phyloP scores from a whole-genome alignment of 2,797 vertebrate genomes.

The Gambusia yucatana region DNA sequence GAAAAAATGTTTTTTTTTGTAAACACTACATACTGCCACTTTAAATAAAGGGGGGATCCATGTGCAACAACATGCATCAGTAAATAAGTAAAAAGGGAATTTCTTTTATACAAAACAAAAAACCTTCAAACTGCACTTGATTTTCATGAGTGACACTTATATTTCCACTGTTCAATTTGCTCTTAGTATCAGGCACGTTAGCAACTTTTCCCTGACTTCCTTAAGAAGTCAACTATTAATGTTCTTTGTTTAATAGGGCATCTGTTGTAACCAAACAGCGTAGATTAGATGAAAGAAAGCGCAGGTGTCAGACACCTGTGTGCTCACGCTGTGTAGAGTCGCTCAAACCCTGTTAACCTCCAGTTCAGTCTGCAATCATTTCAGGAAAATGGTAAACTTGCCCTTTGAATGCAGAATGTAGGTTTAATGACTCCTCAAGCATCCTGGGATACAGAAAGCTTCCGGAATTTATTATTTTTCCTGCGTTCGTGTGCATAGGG shows the following conservation, averaged over 20 bases:
- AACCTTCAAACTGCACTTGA: not conserved
- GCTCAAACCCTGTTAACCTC: slow-evolving; percentile 38
- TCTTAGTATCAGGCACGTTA: slow-evolving; percentile 8
- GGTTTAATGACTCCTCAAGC: slow-evolving; percentile 46
- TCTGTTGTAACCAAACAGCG: slow-evolving; percentile 11
- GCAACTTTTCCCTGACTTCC: slow-evolving; percentile 15
- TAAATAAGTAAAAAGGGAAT: slow-evolving; percentile 33
- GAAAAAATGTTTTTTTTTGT: no score
- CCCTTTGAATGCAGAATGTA: slow-evolving; percentile 27
- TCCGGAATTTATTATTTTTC: slow-evolving; percentile 6
- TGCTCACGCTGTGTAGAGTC: slow-evolving; percentile 16
- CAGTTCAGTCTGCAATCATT: slow-evolving; percentile 20
- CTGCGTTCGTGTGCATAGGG: not conserved
- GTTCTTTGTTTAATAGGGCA: slow-evolving; percentile 11
- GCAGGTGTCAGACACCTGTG: slow-evolving; percentile 3
- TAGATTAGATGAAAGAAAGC: slow-evolving; percentile 14
- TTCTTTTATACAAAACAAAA: not conserved
- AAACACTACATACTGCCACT: no score
- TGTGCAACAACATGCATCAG: not conserved
- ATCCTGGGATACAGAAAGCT: slow-evolving; percentile 19
- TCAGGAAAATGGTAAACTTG: slow-evolving; percentile 6
- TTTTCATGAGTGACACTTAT: not conserved
- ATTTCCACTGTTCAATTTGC: not conserved
- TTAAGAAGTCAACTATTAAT: slow-evolving; percentile 7
- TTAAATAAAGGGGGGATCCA: not conserved